Evolutionary conservation across 2,797 vertebrate genomes (phyloP), one percentile per base, ranked within the genome.

Genomic region (Malurus leucopterus): DNA sequence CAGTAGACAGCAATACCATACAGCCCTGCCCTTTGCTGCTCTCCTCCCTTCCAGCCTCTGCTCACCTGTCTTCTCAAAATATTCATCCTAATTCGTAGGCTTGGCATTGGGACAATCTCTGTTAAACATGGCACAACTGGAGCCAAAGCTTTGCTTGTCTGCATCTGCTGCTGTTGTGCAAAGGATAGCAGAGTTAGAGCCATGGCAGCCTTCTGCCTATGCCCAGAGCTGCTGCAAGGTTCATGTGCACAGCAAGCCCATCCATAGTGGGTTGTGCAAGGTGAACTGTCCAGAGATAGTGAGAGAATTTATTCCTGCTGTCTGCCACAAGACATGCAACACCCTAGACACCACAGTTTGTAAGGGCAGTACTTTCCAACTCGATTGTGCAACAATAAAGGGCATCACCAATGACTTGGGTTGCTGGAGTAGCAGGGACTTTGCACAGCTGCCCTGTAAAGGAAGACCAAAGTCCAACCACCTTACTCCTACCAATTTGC

Each of bases 191-290:
- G 23, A 11, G 3, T 9, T 41, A 30, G 30, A 73, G 29, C 57
- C 9, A 14, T 2, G 2, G 14, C 57, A 92, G n/a, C 29, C 17
- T 46, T 73, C 34, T 77, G 18, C 64, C 73, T 73, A 23, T 55
- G 10, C 32, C 34, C 34, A 41, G 34, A 65, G 23, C 29, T 77
- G 46, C 40, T 54, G 29, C 44, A n/a, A 68, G 36, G 51, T 72
- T 58, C 13, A 4, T 0, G 5, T 20, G 21, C 41, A 29, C 34
- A 61, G 34, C 0, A 0, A 76, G n/a, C 29, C 23, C 32, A 15
- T 14, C 27, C 9, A 10, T 0, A 2, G 15, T 21, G 18, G 9
- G 20, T 54, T 72, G 23, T 26, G 34, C 8, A n/a, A 47, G 41
- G 20, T 50, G 26, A 81, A 29, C 27, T 30, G 44, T 43, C 21